A percentile compares a stretch with the other conserved stretches of the same genome.
Evolutionary conservation across 2,797 vertebrate genomes (phyloP).

Genomic region (Microhierax caerulescens): DNA sequence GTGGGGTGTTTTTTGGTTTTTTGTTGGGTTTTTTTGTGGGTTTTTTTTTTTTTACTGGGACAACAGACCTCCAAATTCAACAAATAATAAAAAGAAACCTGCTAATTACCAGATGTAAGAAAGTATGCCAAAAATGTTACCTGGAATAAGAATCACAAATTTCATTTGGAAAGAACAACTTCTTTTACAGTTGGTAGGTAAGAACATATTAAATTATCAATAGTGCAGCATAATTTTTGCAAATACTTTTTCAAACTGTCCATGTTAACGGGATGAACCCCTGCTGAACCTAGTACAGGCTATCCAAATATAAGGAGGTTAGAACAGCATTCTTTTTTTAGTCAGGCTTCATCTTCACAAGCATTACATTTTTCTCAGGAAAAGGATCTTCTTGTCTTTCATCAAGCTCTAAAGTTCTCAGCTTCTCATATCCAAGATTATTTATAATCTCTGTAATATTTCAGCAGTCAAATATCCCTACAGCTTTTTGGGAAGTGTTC

Average conservation of each 20-base stretch:
- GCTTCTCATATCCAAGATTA: slow-evolving; percentile 21
- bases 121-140: neutral
- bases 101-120: neutral
- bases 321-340: slow-evolving; percentile 20
- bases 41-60: neutral
- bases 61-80: neutral
- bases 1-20: too few species aligned
- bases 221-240: neutral
- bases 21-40: too few species aligned
- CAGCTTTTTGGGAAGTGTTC: neutral
- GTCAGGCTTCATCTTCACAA: neutral
- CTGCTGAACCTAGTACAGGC: neutral
- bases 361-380: slow-evolving; percentile 16
- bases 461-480: neutral
- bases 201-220: neutral
- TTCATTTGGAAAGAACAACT: neutral
- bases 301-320: slow-evolving; percentile 17
- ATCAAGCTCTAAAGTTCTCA: neutral
- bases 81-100: neutral
- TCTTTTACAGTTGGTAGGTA: neutral
- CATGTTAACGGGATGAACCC: neutral
- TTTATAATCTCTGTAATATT: neutral
- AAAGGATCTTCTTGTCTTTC: neutral
- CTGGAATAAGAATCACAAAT: neutral
- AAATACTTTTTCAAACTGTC: neutral